A percentile compares a stretch with the other conserved stretches of the same genome.
phyloP scores from a whole-genome alignment of 2,113 vertebrate genomes.

The Sula dactylatra region DNA sequence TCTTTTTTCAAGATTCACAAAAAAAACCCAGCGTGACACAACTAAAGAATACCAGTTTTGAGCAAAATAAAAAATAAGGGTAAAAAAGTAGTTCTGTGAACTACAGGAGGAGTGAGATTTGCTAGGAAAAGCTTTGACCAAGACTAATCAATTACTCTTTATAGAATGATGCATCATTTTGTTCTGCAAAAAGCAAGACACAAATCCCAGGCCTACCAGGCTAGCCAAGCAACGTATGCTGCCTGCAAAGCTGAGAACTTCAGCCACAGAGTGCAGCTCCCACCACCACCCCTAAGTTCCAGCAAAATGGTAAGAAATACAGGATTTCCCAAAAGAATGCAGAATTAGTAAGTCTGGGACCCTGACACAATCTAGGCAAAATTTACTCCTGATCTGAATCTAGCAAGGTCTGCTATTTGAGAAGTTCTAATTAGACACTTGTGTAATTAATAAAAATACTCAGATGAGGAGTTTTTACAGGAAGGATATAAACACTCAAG shows the following conservation, averaged over 20 bases:
- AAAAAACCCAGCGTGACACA: background rate
- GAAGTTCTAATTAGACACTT: background rate
- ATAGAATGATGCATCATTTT: background rate
- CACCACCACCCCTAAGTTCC: background rate
- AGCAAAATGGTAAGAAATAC: background rate
- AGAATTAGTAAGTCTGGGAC: background rate
- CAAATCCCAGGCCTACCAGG: background rate
- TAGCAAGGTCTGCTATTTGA: background rate
- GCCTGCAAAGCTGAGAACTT: background rate
- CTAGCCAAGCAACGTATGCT: background rate
- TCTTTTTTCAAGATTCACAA: background rate
- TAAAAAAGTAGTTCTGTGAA: background rate
- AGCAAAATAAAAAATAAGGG: background rate
- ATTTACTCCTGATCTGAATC: background rate
- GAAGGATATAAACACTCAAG: background rate
- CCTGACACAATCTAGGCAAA: background rate
- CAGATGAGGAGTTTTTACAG: background rate
- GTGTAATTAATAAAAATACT: background rate
- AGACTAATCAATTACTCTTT: background rate
- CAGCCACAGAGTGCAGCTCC: background rate
- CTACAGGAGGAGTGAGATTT: background rate
- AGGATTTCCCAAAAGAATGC: background rate
- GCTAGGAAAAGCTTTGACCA: background rate
- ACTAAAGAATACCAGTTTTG: background rate
- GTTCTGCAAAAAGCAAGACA: background rate